A percentile compares a stretch with the other conserved stretches of the same genome.
Evolutionary conservation across 2,113 vertebrate genomes (phyloP).

Genomic region (Elephas maximus): DNA sequence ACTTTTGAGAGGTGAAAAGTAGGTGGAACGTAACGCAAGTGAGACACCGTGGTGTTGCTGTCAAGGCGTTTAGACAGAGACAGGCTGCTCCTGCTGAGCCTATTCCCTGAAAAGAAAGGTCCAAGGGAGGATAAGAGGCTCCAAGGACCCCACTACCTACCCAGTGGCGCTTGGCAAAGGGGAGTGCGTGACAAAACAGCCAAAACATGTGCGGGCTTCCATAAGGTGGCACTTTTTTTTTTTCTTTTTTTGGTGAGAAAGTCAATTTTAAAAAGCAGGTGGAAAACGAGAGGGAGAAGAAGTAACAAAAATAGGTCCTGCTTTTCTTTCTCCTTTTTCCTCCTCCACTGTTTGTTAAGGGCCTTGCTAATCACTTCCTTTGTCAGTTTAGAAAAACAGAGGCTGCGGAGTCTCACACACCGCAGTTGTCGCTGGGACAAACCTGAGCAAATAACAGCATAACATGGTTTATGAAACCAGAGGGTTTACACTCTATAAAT

Average conservation of each 20-base stretch:
- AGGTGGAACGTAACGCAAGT: neutral
- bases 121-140: neutral
- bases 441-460: slow-evolving; percentile 85
- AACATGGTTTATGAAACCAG: slow-evolving; percentile 88
- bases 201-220: neutral
- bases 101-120: neutral
- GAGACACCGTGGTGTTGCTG: neutral
- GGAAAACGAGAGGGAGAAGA: neutral
- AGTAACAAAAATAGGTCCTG: slow-evolving; percentile 9
- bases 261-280: neutral
- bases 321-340: neutral
- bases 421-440: slow-evolving; percentile 57
- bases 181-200: neutral
- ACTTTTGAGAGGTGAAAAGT: slow-evolving; percentile 32
- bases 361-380: slow-evolving; percentile 55
- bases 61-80: neutral
- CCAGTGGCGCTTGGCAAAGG: neutral
- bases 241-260: neutral
- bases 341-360: slow-evolving; percentile 38
- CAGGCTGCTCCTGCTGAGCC: neutral
- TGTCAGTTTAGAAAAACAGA: slow-evolving; percentile 50
- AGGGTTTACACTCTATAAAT: slow-evolving; percentile 89
- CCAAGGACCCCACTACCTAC: neutral
- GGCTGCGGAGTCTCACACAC: slow-evolving; percentile 77
- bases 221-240: neutral